These are phyloP conservation scores for Eupithecia abbreviata DNA, from an alignment of 2,888 invertebrate genomes.

Conservation along the genomic window DNA sequence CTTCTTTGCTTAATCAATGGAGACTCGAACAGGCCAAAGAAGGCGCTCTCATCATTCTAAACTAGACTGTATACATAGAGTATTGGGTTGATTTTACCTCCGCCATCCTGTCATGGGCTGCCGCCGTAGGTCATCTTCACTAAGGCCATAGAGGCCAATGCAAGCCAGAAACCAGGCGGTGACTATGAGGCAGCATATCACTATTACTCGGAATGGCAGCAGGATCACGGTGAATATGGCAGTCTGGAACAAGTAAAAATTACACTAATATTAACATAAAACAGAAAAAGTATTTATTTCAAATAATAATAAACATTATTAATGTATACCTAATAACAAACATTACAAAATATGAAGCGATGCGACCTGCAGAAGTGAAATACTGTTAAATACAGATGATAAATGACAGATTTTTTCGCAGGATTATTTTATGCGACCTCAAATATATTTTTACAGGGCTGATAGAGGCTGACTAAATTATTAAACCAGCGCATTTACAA, in stretches of 20 bases:
- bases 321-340: too few relatives aligned
- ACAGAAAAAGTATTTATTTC: too few relatives aligned
- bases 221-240: conserved; percentile 92
- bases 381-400: too few relatives aligned
- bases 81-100: conserved; percentile 84
- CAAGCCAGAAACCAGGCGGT: conserved; percentile 94
- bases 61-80: background rate
- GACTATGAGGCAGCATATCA: conserved; percentile 89
- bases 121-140: conserved; percentile 89
- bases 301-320: too few relatives aligned
- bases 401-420: too few relatives aligned
- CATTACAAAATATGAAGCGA: too few relatives aligned
- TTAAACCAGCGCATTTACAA: too few relatives aligned
- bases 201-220: conserved; percentile 91
- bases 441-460: too few relatives aligned
- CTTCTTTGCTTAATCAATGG: background rate
- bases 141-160: conserved; percentile 91
- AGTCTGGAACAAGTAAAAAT: conserved; percentile 88
- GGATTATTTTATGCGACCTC: too few relatives aligned
- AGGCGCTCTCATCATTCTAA: background rate
- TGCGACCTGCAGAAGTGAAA: too few relatives aligned
- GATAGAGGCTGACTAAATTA: too few relatives aligned
- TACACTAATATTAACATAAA: background rate
- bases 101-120: conserved; percentile 95
- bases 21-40: background rate